phyloP scores from a whole-genome alignment of 1,140 invertebrate species.

The Papilio polytes region DNA sequence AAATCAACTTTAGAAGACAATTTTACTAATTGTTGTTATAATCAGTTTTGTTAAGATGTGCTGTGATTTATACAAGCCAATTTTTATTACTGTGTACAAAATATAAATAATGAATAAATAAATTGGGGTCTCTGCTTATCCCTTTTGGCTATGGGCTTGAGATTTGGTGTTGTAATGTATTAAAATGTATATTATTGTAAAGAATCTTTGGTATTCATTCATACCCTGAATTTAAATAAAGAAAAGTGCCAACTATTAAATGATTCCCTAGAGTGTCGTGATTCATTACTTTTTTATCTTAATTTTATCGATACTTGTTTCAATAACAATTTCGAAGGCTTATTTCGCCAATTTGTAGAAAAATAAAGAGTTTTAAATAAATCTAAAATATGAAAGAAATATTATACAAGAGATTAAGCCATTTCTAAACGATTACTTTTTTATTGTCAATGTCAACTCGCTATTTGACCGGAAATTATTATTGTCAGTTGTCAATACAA shows the following conservation, averaged over 20 bases:
- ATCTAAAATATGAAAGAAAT: not conserved
- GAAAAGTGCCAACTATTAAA: no score
- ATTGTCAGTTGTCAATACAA: not conserved
- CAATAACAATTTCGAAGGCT: not conserved
- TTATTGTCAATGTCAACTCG: not conserved
- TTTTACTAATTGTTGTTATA: constrained; percentile 65
- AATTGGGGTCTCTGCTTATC: no score
- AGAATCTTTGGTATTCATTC: no score
- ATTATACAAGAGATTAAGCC: not conserved
- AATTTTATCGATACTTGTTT: no score
- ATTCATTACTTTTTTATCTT: no score
- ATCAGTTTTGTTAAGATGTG: no score
- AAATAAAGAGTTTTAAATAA: not conserved
- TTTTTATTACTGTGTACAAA: not conserved
- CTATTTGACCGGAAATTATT: not conserved
- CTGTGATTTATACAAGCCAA: not conserved
- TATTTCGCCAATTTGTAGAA: not conserved
- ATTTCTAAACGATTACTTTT: not conserved
- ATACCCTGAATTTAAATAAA: no score
- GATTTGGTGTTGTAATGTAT: not conserved
- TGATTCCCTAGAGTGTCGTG: no score
- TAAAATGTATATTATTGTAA: not conserved
- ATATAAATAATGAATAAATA: not conserved
- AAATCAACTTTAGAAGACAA: constrained; percentile 76
- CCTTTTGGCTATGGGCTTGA: no score